Evolutionary conservation across 2,113 vertebrate genomes (phyloP).

Genomic region (Anolis sagrei): DNA sequence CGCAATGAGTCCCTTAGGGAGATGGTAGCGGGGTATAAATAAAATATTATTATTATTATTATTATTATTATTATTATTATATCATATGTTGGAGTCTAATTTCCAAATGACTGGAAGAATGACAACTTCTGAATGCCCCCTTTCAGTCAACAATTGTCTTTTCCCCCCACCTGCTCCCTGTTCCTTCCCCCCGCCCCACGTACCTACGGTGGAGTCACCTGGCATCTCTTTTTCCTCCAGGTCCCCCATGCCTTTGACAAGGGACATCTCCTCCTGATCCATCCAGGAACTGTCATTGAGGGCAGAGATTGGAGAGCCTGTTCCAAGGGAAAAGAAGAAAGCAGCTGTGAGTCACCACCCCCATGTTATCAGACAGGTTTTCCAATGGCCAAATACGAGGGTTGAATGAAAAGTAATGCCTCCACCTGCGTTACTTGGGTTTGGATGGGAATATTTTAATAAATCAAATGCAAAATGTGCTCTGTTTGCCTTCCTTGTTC

Average conservation of each 20-base stretch:
- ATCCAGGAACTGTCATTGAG: slow-evolving; percentile 74
- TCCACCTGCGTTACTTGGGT: no score
- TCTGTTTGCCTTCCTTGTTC: no score
- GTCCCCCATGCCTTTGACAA: slow-evolving; percentile 69
- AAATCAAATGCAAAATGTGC: no score
- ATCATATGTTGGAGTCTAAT: no score
- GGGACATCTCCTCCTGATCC: slow-evolving; percentile 73
- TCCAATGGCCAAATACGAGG: neutral
- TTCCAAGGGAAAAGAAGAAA: slow-evolving; percentile 3
- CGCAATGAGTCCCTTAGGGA: no score
- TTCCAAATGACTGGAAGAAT: no score
- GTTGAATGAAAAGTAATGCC: no score
- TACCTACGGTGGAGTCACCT: slow-evolving; percentile 69
- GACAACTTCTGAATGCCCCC: no score
- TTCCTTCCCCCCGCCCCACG: neutral
- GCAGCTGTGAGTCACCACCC: neutral
- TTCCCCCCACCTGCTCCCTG: neutral
- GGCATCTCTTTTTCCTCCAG: slow-evolving; percentile 73
- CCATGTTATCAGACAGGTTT: neutral
- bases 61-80: no score
- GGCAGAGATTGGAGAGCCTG: slow-evolving; percentile 74
- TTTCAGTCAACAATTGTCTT: neutral
- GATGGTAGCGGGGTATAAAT: no score
- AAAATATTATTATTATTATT: no score
- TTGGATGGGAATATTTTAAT: no score